Evolutionary conservation across 2,888 invertebrate genomes (phyloP).

Genomic region (Pecten maximus): DNA sequence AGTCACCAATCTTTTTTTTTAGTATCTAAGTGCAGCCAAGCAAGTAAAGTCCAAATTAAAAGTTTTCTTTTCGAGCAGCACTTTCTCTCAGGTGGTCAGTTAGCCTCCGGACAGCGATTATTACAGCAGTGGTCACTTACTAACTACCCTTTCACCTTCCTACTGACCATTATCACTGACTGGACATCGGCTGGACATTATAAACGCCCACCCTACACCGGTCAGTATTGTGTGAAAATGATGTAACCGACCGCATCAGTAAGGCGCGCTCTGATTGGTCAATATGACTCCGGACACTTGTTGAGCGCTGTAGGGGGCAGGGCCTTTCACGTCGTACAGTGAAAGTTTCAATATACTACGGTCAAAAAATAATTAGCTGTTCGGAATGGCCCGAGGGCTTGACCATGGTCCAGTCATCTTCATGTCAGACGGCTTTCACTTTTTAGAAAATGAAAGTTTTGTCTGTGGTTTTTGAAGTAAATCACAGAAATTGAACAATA

Average conservation of each 20-base stretch:
- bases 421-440: slow-evolving; percentile 11
- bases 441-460: slow-evolving; percentile 26
- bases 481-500: slow-evolving; percentile 24
- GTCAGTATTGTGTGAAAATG: slow-evolving; percentile 38
- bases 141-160: slow-evolving; percentile 33
- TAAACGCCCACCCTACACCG: neutral
- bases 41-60: slow-evolving; percentile 6
- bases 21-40: neutral
- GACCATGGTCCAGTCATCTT: slow-evolving; percentile 10
- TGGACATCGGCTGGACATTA: neutral
- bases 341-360: slow-evolving; percentile 33
- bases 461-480: slow-evolving; percentile 35
- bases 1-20: neutral
- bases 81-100: slow-evolving; percentile 27
- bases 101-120: slow-evolving; percentile 33
- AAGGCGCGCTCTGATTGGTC: slow-evolving; percentile 58
- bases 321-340: neutral
- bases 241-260: slow-evolving; percentile 52
- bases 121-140: slow-evolving; percentile 35
- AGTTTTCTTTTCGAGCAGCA: neutral
- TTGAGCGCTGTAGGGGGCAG: slow-evolving; percentile 48
- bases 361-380: slow-evolving; percentile 33
- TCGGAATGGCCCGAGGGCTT: neutral
- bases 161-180: slow-evolving; percentile 18
- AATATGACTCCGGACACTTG: slow-evolving; percentile 46